These are phyloP conservation scores for Eristalinus sepulchralis DNA, from an alignment of 2,888 invertebrate genomes.

Conservation along the genomic window DNA sequence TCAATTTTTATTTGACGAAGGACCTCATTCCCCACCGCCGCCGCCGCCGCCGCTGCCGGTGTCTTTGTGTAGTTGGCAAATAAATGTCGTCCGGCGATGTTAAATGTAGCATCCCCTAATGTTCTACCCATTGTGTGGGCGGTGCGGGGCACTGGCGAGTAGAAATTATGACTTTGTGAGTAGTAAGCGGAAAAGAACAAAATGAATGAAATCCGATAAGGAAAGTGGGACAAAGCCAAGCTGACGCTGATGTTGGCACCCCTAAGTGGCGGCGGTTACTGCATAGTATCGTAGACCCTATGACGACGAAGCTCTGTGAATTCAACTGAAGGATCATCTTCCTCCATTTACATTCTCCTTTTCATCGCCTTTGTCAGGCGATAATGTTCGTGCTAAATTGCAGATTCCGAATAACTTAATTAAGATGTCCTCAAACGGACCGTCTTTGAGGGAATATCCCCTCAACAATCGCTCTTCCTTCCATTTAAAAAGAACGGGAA, in stretches of 20 bases:
- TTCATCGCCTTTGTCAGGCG: slow-evolving; percentile 40
- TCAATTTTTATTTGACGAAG: slow-evolving; percentile 37
- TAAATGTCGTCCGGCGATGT: slow-evolving; percentile 38
- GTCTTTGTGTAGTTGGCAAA: slow-evolving; percentile 32
- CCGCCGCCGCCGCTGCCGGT: not conserved
- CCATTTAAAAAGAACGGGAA: not conserved
- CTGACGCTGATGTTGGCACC: slow-evolving; percentile 30
- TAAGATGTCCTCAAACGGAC: slow-evolving; percentile 33
- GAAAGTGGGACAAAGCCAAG: slow-evolving; percentile 59
- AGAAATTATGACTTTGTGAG: slow-evolving; percentile 25
- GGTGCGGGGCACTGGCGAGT: not conserved
- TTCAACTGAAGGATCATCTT: slow-evolving; percentile 32
- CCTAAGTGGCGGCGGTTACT: not conserved
- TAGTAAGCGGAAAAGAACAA: slow-evolving; percentile 47
- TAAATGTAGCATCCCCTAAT: slow-evolving; percentile 42
- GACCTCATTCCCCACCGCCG: not conserved
- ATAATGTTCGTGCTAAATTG: slow-evolving; percentile 61
- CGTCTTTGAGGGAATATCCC: not conserved
- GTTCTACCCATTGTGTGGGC: slow-evolving; percentile 3
- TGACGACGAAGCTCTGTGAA: not conserved
- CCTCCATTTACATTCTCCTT: slow-evolving; percentile 25
- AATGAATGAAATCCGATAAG: slow-evolving; percentile 59
- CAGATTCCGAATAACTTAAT: slow-evolving; percentile 62
- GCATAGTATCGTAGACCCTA: slow-evolving; percentile 3
- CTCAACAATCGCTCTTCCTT: not conserved